Base-by-base conservation (phyloP, 2,888 invertebrate genomes). In the Ditylenchus weischeri region DNA sequence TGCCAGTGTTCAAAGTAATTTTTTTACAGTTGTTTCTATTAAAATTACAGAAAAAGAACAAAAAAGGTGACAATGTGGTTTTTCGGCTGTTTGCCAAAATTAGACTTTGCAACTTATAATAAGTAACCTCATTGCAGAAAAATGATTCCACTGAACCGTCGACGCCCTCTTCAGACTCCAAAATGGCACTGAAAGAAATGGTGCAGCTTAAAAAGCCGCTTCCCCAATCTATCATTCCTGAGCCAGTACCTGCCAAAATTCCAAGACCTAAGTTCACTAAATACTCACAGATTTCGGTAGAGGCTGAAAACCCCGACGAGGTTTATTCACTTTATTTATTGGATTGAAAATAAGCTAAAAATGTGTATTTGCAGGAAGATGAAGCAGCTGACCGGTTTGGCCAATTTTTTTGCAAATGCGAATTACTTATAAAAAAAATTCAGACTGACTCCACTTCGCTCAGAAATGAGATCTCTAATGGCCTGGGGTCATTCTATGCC, bases 181-280 rank as follows among this genome's bases (percentile, higher is more conserved):
- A 73, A 7, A 79, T 78, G 59, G 78, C 81, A 1, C 66, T 81
- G 50, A 80, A 71, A 51, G 71, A 71, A 13, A 77, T 79, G 62
- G 76, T 82, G 13, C 65, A 73, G 21, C 69, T 81, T 61, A 81
- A 80, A 68, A 81, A 82, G 35, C 57, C 57, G 6, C 29, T 10
- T 13, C 18, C 57, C 18, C 18, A 11, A 29, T 69, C 76, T 5
- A 61, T 47, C 15, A 60, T 82, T n/a, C 79, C 79, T 0, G 79
- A 81, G 21, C 80, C 79, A 8, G 64, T 78, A 35, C 75, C 79
- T 4, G 79, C 82, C 5, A 65, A 74, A 21, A 82, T 83, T 71
- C 82, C 82, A n/a, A 59, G 82, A 35, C 82, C 82, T 8, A 82
- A 82, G 63, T 72, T 82, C 47, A 69, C 71, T 62, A 77, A 77